Evolutionary conservation across 2,888 invertebrate genomes (phyloP), one percentile per base, ranked within the genome.

Genomic region (Melangyna quadrimaculata): DNA sequence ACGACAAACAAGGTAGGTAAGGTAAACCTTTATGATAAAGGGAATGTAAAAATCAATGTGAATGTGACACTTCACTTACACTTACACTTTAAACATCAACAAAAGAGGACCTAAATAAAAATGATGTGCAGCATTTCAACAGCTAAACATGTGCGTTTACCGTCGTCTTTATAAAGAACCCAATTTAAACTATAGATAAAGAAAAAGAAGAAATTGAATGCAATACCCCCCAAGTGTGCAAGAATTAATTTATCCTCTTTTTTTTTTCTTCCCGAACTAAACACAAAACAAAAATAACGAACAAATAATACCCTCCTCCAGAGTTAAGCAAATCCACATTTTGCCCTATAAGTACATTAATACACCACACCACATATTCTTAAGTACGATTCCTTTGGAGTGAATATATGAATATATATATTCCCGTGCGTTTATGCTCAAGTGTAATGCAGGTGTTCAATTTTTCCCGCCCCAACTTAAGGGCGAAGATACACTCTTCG

Each of bases 371-470:
- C 63, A 48, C 63, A 51, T n/a, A n/a, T 17, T 53, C 61, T 69
- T 17, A 75, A 67, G 45, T 57, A 40, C 37, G 40, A 57, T 72
- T 65, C 19, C 27, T 43, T 70, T 57, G 40, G 70, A 59, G n/a
- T n/a, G 59, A 32, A 17, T 3, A 24, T 8, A n/a, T n/a, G n/a
- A 9, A 37, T 19, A 17, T 3, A 24, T 40, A 10, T 43, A 63
- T 75, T 75, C 74, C 19, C 73, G 73, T 80, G 55, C 80, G 84
- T 84, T 84, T 84, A 81, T 51, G 70, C 77, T 86, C 77, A 86
- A 86, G 86, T 86, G 80, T 51, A 81, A 63, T 81, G 86, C 86
- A 86, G 86, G 86, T 86, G 86, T 86, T 86, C 86, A 77, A 81
- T 86, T 55, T 80, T 86, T 86, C 86, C 86, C 86, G 77, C 80